Base-by-base conservation (phyloP, 1,140 invertebrate genomes). In the Drosophila aff. region DNA sequence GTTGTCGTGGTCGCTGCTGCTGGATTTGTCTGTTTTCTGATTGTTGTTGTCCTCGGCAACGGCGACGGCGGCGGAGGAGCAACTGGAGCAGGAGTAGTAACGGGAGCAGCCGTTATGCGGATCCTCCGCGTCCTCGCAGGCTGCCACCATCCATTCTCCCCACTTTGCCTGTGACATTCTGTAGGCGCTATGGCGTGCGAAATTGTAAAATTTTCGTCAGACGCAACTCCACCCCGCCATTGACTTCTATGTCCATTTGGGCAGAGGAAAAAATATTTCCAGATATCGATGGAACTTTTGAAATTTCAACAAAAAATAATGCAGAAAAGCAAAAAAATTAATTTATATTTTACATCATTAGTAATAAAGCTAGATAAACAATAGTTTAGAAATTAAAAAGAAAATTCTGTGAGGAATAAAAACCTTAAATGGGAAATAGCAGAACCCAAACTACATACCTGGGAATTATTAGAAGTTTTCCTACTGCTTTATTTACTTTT, bases 161-260 rank as follows among this genome's bases (percentile, higher is more conserved):
- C 64, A 38, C 57, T 67, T 50, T 80, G 65, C 77, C 72, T 69
- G 62, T 78, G 84, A 87, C 84, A 81, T 87, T 87, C 80, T 72
- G 84, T 87, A 87, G 84, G 84, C 84, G 84, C 84, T 89, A 87
- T 84, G 84, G 84, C 84, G 84, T 87, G 84, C 84, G 84, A 89
- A 87, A 87, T 87, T 87, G 84, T 87, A 87, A 81, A 87, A 89
- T 89, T 89, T 84, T 87, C 64, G 75, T 77, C 75, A 43, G 67
- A 60, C 46, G 52, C 53, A 23, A 38, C 44, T 10, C 21, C 49
- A 47, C 49, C 38, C 46, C 49, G 21, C 26, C 53, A 18, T 26
- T 38, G 76, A 43, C 62, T 68, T 46, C 64, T 71, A 66, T 66
- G 64, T 66, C 64, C 58, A 63, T 66, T 33, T 4, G 6, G 6